Evolutionary conservation across 1,140 invertebrate genomes (phyloP).

Genomic region (Pseudomyrmex cubaensis): DNA sequence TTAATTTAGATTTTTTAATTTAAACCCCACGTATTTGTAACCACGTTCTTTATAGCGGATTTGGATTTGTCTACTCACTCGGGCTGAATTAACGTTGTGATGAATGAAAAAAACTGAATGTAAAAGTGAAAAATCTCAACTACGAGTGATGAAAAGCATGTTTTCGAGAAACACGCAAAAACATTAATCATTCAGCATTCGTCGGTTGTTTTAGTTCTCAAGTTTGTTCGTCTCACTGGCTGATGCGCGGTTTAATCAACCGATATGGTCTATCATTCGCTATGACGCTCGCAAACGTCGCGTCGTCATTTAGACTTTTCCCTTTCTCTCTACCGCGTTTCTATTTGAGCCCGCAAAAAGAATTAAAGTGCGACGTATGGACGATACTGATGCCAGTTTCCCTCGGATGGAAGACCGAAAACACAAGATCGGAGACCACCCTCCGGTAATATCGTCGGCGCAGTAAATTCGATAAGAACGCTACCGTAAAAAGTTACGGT

Average conservation of each 20-base stretch:
- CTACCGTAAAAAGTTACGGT: constrained; percentile 45
- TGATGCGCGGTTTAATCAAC: neutral
- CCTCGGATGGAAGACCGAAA: constrained; percentile 28
- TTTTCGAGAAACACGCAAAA: neutral
- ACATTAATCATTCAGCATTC: neutral
- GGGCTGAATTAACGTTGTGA: too few species aligned
- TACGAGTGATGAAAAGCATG: neutral
- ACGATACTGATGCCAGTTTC: constrained; percentile 2
- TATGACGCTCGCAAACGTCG: neutral
- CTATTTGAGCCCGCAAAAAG: neutral
- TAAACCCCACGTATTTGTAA: neutral
- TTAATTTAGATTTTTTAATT: too few species aligned
- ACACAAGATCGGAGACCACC: constrained; percentile 34
- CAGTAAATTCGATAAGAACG: constrained; percentile 51
- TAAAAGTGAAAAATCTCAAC: neutral
- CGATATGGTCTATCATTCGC: neutral
- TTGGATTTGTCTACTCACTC: neutral
- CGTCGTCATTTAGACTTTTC: neutral
- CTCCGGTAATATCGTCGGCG: constrained; percentile 13
- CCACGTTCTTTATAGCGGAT: neutral
- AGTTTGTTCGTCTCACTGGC: neutral
- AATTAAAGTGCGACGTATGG: constrained; percentile 23
- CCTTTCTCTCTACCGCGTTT: neutral
- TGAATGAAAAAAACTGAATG: neutral
- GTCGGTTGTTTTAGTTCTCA: neutral